Base-by-base conservation (phyloP, 2,888 invertebrate species). In the Isotomurus palustris region DNA sequence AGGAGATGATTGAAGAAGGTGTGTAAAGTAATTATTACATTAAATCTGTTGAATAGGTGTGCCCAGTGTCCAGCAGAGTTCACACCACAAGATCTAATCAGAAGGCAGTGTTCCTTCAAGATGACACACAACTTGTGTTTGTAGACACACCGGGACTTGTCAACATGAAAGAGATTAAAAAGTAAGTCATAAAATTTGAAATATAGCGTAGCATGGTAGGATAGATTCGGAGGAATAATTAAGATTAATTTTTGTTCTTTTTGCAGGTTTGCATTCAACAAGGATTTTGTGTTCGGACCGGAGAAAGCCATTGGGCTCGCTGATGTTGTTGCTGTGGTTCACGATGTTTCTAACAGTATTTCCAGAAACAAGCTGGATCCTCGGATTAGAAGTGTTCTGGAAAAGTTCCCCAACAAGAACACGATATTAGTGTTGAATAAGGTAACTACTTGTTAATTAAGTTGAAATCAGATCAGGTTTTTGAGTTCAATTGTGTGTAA, bases 111-210 rank as follows among this genome's bases (percentile, higher is more conserved):
- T 83, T 82, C 70, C 85, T 83, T 38, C 78, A 84, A 62, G 83
- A 82, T n/a, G 79, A 87, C 60, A 86, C 88, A 1, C 97, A 97
- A 77, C 81, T 97, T 36, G 83, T 94, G 32, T 89, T 96, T 73
- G 78, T 92, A 27, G 97, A 97, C 73, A 95, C 95, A 3, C 97
- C 97, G 2, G 97, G 97, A 25, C 76, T 95, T 32, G 85, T 93
- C 0, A 82, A 84, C 22, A 76, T 78, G 40, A 78, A 78, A 35
- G 88, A 92, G 74, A 76, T 80, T 62, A 82, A 83, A 72, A 85
- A 79, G 87, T 87, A 76, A 75, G 70, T 50, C 8, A 5, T 6
- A 32, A 32, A 8, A 14, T 8, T 32, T 10, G 8, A 32, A 10
- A 10, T 32, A 32, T 32, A 32, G n/a, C n/a, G n/a, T n/a, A n/a